Conservation (phyloP, 2,113 vertebrate species). For the Actinemys pallida region DNA sequence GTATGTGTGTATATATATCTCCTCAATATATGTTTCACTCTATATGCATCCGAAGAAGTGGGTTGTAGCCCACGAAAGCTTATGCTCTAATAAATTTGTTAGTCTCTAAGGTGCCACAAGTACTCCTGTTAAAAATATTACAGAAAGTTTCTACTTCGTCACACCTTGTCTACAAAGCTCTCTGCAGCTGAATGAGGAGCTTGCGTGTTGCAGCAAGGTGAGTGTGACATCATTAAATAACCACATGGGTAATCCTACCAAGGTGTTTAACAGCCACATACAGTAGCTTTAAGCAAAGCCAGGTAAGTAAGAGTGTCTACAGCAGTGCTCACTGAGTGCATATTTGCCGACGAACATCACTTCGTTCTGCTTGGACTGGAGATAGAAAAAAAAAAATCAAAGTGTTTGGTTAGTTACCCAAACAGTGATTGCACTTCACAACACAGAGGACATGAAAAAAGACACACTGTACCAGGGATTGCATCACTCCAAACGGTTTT, state of each 20-base stretch:
- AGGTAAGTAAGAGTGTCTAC: neutral
- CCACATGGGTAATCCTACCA: neutral
- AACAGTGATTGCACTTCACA: neutral
- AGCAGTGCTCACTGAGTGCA: neutral
- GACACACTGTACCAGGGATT: neutral
- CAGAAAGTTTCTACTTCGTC: neutral
- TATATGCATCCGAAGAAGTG: too few relatives aligned
- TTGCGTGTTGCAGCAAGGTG: neutral
- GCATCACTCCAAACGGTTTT: neutral
- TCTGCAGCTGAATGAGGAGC: neutral
- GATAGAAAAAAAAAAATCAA: neutral
- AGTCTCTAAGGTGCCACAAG: too few relatives aligned
- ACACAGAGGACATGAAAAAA: neutral
- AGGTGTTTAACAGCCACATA: neutral
- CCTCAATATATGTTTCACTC: too few relatives aligned
- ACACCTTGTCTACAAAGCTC: neutral
- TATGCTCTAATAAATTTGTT: too few relatives aligned
- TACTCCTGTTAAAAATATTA: neutral
- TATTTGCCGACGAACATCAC: neutral
- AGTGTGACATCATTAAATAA: neutral
- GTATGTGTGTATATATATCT: too few relatives aligned
- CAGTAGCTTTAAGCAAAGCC: neutral
- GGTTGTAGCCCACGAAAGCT: too few relatives aligned
- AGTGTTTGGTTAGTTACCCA: neutral
- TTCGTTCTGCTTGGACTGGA: neutral